Base-by-base conservation (phyloP, 2,888 invertebrate species). In the Hololepta plana region DNA sequence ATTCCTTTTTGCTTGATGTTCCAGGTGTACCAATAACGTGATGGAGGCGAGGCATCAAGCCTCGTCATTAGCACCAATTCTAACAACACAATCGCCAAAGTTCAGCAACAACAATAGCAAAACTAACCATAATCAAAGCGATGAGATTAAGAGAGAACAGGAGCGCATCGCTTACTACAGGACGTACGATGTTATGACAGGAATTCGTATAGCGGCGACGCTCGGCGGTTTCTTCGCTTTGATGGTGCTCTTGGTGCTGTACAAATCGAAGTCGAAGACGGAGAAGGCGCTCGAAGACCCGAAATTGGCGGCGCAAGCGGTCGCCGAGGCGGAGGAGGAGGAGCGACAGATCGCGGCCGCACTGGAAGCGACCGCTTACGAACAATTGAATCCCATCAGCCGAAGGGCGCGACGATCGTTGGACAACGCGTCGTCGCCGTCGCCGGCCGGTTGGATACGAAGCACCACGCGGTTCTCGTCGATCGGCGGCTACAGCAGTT, bases 161-260 rank as follows among this genome's bases (percentile, higher is more conserved):
- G 14, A 21, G 7, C 17, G 17, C 7, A 64, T 72, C 43, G 79
- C 80, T 50, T 87, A 81, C 59, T 85, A 82, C 62, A 74, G 76
- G 43, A 81, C 84, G 17, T 90, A 90, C 59, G 85, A 88, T 64
- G 80, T 80, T 53, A 87, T 85, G 85, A 88, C 87, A 43, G 88
- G 88, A 38, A 72, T 88, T 36, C 70, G 87, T 38, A 88, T 88
- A 55, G 88, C 88, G 41, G 81, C 81, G 40, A 88, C 88, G 3
- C 62, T 90, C 27, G 85, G 87, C 43, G 84, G 84, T 42, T 85
- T 88, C 57, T 88, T 88, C 58, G 76, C 80, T 35, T 64, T 88
- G 44, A 87, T 88, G 77, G 84, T 87, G 24, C 73, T 88, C 51
- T 66, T 88, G 47, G 79, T 90, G 42, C 70, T 88, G 36, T 88